These are phyloP conservation scores for Denticeps clupeoides DNA, from an alignment of 2,797 vertebrate genomes.

Conservation along the genomic window DNA sequence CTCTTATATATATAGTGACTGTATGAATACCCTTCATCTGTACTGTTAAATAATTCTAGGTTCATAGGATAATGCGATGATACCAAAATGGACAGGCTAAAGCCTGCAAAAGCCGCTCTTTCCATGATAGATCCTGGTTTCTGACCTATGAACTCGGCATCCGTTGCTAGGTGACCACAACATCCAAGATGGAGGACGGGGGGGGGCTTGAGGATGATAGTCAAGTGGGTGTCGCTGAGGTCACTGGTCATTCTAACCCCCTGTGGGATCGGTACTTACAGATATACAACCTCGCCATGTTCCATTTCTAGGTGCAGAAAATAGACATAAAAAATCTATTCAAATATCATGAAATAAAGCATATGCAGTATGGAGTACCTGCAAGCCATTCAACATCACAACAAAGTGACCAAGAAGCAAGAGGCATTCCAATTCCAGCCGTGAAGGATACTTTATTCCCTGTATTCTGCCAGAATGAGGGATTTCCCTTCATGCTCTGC, in stretches of 20 bases:
- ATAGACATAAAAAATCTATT: too few species aligned
- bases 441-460: conserved; percentile 22
- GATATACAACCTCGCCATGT: conserved; percentile 32
- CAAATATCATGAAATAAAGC: too few species aligned
- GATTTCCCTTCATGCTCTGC: conserved; percentile 66
- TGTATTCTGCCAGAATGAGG: conserved; percentile 30
- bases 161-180: conserved; percentile 75
- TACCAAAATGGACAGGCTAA: not conserved
- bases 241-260: conserved; percentile 62
- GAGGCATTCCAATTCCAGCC: conserved; percentile 27
- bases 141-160: conserved; percentile 64
- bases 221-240: conserved; percentile 56
- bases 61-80: conserved; percentile 38
- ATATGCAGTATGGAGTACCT: not conserved
- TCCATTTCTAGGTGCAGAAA: conserved; percentile 10
- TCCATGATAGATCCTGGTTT: conserved; percentile 71
- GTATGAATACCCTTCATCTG: too few species aligned
- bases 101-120: not conserved
- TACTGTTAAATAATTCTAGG: too few species aligned
- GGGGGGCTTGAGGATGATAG: conserved; percentile 66
- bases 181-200: conserved; percentile 69
- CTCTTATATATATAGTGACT: too few species aligned
- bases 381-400: conserved; percentile 39
- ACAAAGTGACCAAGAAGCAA: conserved; percentile 60
- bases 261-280: conserved; percentile 55